Conservation (phyloP, 2,113 vertebrate genomes). For the Copsychus sechellarum region DNA sequence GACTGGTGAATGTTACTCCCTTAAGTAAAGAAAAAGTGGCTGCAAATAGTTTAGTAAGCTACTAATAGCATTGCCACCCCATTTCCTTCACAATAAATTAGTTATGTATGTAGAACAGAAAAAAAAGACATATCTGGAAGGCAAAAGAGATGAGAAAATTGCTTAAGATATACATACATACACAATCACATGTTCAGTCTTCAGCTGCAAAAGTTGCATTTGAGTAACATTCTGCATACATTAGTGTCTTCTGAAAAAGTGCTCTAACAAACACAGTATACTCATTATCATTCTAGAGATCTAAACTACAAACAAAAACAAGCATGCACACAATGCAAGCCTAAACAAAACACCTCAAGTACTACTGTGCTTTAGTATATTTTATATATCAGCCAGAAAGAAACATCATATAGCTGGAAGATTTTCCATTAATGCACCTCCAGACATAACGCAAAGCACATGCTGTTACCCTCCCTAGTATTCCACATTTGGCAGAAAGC, state of each 20-base stretch:
- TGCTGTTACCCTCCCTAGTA: constrained; percentile 76
- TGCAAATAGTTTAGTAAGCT: background rate
- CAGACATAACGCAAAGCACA: constrained; percentile 81
- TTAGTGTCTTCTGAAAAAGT: background rate
- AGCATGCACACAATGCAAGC: background rate
- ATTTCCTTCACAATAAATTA: background rate
- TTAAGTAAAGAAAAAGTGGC: background rate
- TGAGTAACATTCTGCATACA: background rate
- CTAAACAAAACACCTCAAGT: background rate
- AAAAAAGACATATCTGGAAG: background rate
- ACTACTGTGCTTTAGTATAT: background rate
- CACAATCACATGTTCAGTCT: background rate
- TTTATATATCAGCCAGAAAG: background rate
- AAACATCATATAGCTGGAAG: constrained; percentile 43
- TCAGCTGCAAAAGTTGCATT: background rate
- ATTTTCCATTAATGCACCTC: constrained; percentile 76
- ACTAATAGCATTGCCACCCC: background rate
- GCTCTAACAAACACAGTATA: background rate
- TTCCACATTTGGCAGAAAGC: constrained; percentile 75
- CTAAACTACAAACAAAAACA: background rate
- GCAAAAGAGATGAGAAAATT: background rate
- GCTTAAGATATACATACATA: background rate
- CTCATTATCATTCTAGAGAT: background rate
- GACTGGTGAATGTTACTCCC: background rate
- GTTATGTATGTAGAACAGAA: background rate